Evolutionary conservation across 2,888 invertebrate genomes (phyloP), one percentile per base, ranked within the genome.

Genomic region (Coleophora flavipennella): DNA sequence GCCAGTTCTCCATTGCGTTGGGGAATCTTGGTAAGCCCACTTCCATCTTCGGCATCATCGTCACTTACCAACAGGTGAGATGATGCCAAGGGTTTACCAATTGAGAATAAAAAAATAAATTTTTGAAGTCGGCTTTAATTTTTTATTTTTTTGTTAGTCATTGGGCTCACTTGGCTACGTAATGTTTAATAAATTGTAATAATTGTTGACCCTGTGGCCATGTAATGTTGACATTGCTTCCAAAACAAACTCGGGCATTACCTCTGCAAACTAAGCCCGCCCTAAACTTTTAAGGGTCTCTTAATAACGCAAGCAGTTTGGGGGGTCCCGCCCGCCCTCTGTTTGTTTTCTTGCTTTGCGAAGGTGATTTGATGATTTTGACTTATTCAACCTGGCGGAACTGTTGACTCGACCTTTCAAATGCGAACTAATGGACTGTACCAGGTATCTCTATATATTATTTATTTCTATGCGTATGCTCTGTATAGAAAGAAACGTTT

Each of bases 281-380:
- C 77, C 71, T 74, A 77, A 84, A 81, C 77, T 83, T 83, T 84
- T 76, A 75, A 78, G 80, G 76, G 67, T 63, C 71, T 67, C 69
- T 70, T 84, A 81, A 81, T 81, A 81, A 81, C 71, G 75, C 75
- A 70, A 75, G 80, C 77, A 77, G 78, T 80, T 81, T 77, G 70
- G 54, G 75, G 76, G 73, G 65, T n/a, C n/a, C n/a, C n/a, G n/a
- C 70, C 67, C 76, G 67, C 77, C 75, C 77, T 72, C 69, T 81
- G 73, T 81, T 83, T 83, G 67, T 74, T 67, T 67, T 72, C 73
- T 76, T 74, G 70, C 73, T 76, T 73, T 70, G 66, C 71, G 60
- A 60, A 76, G 77, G 76, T 79, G 78, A 83, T 81, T 84, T 83
- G 80, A 81, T 80, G 81, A 84, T 81, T n/a, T 77, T 74, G 76